These are phyloP conservation scores for Trematocara stigmaticum DNA, from an alignment of 2,113 vertebrate genomes.

Conservation along the genomic window DNA sequence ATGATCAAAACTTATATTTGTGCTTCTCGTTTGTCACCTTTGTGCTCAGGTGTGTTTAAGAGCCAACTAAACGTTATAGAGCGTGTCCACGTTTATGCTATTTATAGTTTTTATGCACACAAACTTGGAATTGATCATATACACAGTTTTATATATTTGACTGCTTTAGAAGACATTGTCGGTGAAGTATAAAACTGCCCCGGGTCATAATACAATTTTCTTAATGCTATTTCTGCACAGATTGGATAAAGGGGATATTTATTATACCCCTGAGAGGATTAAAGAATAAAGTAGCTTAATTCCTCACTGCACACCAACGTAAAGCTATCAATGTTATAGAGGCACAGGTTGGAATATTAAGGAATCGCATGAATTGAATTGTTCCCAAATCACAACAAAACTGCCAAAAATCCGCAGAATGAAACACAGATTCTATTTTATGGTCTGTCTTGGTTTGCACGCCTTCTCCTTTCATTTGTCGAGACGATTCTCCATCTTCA, in stretches of 20 bases:
- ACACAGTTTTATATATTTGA: not conserved
- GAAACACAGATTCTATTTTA: not conserved
- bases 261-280: not conserved
- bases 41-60: not conserved
- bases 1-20: not conserved
- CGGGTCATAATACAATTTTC: not conserved
- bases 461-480: not conserved
- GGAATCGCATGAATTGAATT: not conserved
- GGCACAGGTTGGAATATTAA: not conserved
- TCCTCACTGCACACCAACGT: not conserved
- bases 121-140: not conserved
- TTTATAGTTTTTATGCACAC: not conserved
- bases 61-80: fast-evolving
- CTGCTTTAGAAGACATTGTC: not conserved
- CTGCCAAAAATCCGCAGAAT: not conserved
- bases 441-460: not conserved
- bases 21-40: not conserved
- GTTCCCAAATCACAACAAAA: not conserved
- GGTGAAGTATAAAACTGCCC: not conserved
- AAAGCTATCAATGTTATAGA: not conserved
- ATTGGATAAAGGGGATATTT: not conserved
- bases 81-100: not conserved
- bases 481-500: not conserved
- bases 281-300: not conserved
- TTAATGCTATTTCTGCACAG: not conserved